A percentile compares a stretch with the other conserved stretches of the same genome.
Evolutionary conservation across 2,888 invertebrate genomes (phyloP).

Genomic region (Caradrina kadenii): DNA sequence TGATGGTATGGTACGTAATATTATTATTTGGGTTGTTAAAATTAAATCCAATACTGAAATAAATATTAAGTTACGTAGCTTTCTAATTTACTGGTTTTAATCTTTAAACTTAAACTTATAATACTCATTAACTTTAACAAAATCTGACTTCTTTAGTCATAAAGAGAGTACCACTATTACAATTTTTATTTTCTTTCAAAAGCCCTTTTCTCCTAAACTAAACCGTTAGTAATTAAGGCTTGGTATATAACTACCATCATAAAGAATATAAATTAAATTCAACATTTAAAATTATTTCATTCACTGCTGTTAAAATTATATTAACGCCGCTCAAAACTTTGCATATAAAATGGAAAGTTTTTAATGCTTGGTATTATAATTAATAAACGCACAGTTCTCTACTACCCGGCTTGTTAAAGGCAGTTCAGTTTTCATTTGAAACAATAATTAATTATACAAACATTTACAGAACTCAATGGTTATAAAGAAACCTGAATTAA

Average conservation of each 20-base stretch:
- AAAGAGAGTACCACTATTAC: constrained; percentile 10
- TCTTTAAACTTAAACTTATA: background rate
- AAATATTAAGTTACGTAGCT: background rate
- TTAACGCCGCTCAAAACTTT: constrained; percentile 55
- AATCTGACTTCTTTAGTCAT: background rate
- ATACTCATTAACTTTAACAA: constrained; percentile 15
- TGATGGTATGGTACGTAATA: too few relatives aligned
- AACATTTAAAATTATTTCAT: constrained; percentile 52
- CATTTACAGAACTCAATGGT: constrained; percentile 14
- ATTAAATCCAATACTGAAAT: too few relatives aligned
- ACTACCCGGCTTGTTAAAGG: constrained; percentile 10
- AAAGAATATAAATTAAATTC: constrained; percentile 42
- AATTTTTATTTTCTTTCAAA: constrained; percentile 24
- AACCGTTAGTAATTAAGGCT: constrained; percentile 28
- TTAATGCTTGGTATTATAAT: constrained; percentile 45
- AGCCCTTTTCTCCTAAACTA: constrained; percentile 7
- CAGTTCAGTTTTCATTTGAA: constrained; percentile 20
- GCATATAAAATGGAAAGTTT: constrained; percentile 55
- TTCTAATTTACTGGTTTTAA: background rate
- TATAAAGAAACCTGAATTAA: too few relatives aligned
- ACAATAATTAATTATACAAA: constrained; percentile 25
- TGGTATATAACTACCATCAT: constrained; percentile 6
- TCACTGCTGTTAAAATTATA: constrained; percentile 57
- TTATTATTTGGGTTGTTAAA: too few relatives aligned
- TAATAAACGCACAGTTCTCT: constrained; percentile 47